These are phyloP conservation scores for Chloroceryle amazona DNA, from an alignment of 2,797 vertebrate genomes.

Conservation along the genomic window DNA sequence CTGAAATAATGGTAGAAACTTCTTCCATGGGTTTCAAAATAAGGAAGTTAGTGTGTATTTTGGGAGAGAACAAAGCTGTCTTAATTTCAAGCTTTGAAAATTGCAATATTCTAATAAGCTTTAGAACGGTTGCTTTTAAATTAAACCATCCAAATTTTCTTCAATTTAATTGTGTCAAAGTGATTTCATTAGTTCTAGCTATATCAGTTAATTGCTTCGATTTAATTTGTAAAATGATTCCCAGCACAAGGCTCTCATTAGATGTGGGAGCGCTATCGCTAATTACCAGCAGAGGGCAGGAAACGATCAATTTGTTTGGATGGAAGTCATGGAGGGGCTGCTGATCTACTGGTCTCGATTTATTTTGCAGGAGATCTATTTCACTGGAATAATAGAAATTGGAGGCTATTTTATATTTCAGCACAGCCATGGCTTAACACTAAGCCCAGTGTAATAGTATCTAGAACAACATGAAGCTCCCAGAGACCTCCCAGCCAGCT, in stretches of 20 bases:
- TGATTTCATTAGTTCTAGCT: neutral
- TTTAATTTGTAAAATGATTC: neutral
- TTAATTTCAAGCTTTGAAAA: neutral
- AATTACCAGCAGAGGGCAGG: constrained; percentile 53
- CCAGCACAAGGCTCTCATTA: neutral
- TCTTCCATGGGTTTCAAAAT: neutral
- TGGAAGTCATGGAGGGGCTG: neutral
- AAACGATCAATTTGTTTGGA: neutral
- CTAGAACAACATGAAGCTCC: neutral
- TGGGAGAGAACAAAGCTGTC: neutral
- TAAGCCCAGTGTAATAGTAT: neutral
- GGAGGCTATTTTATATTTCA: neutral
- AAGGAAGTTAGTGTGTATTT: neutral
- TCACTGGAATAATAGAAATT: neutral
- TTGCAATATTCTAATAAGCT: rapidly evolving
- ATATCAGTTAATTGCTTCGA: neutral
- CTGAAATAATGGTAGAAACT: neutral
- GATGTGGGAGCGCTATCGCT: rapidly evolving
- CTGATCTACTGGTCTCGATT: rapidly evolving
- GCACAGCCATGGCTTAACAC: rapidly evolving
- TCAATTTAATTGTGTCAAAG: neutral
- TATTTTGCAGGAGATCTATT: neutral
- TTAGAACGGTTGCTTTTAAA: neutral
- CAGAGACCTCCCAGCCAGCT: neutral
- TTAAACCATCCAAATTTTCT: neutral